phyloP scores from a whole-genome alignment of 2,888 invertebrate species.

The Therioaphis trifolii region DNA sequence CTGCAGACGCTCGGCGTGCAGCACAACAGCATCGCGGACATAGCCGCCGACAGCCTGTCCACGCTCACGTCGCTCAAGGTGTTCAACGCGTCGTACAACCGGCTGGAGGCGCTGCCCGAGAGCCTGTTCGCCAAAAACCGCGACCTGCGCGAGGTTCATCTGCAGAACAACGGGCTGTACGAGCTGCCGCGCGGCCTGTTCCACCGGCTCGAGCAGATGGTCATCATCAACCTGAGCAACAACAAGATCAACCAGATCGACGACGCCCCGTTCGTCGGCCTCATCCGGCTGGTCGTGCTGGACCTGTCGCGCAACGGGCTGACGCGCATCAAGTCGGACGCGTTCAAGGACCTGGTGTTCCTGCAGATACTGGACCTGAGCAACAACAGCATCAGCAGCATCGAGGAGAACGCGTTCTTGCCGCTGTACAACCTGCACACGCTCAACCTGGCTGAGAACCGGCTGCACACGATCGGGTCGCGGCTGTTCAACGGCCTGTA shows the following conservation, averaged over 20 bases:
- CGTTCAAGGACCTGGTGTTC: conserved; percentile 88
- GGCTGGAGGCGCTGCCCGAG: conserved; percentile 82
- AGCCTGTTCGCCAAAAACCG: conserved; percentile 84
- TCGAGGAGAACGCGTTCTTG: conserved; percentile 87
- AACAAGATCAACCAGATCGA: conserved; percentile 88
- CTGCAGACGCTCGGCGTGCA: conserved; percentile 84
- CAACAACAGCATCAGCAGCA: conserved; percentile 88
- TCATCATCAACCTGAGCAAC: conserved; percentile 84
- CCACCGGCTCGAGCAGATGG: conserved; percentile 83
- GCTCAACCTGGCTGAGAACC: conserved; percentile 88
- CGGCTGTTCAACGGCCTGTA: conserved; percentile 86
- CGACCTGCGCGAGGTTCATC: conserved; percentile 83
- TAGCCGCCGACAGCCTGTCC: conserved; percentile 82
- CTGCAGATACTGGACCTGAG: conserved; percentile 86
- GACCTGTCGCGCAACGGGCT: conserved; percentile 89
- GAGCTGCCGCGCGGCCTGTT: conserved; percentile 86
- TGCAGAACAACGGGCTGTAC: conserved; percentile 86
- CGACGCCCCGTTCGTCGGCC: conserved; percentile 85
- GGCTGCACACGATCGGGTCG: conserved; percentile 83
- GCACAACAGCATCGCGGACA: conserved; percentile 84
- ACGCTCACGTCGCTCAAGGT: conserved; percentile 83
- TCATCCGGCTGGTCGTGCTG: conserved; percentile 85
- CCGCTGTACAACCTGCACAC: conserved; percentile 90
- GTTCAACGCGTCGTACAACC: conserved; percentile 88
- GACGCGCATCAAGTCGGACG: conserved; percentile 83